Evolutionary conservation across 1,140 invertebrate species (phyloP), one percentile per base, ranked within the genome.

Genomic region (Amyelois transitella): DNA sequence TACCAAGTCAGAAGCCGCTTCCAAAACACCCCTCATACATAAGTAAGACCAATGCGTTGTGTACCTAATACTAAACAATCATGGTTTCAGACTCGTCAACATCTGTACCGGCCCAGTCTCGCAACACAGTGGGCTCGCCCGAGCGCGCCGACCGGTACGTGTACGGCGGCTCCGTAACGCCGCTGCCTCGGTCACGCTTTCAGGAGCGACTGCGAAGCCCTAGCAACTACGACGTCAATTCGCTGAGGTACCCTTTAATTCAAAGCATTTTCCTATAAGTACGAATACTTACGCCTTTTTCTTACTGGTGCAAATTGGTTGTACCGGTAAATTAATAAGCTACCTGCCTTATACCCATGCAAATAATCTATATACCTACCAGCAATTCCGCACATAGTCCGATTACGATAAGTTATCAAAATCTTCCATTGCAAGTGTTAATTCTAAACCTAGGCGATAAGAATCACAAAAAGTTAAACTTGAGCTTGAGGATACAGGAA

Each of bases 111-210:
- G 14, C 61, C 17, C 66, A 61, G 12, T 24, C 51, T 6, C 73
- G 84, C 20, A 80, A 68, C 54, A 85, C 81, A 0, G 72, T 86
- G 1, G 64, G 65, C 2, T 77, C 81, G 14, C 79, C 78, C 48
- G 77, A 82, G 54, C 76, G 69, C 19, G 50, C 67, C 8, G 77
- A 86, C 59, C 78, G 86, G 47, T 90, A 89, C 62, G 77, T 87
- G 22, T 90, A 90, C 63, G 81, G 85, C 8, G 89, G 89, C 1
- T 90, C 89, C 43, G 72, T 89, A 20, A 90, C 89, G 20, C 89
- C 89, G 4, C 69, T 89, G 28, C 88, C 89, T 18, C 74, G 83
- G 14, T 85, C 81, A 20, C 77, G 88, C 4, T 88, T 88, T 55
- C 85, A 88, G 58, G 86, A 88, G 57, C 76, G 88, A 18, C 58